phyloP scores from a whole-genome alignment of 2,113 vertebrate species.

The Herpetotheres cachinnans region DNA sequence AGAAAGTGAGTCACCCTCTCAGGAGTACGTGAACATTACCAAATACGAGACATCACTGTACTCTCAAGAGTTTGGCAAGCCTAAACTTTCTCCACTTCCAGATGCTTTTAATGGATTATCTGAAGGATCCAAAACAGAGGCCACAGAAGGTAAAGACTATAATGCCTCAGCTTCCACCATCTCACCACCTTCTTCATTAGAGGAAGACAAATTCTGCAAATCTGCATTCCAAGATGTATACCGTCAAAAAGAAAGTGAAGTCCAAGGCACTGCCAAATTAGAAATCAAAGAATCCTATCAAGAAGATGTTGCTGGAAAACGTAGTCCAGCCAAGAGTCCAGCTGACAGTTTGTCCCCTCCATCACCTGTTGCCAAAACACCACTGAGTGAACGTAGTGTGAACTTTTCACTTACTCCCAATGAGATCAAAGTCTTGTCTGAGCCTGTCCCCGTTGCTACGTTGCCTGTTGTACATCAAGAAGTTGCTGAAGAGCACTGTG shows the following conservation, averaged over 20 bases:
- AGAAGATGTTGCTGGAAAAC: slow-evolving; percentile 58
- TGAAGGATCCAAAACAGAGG: slow-evolving; percentile 86
- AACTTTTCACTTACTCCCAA: slow-evolving; percentile 81
- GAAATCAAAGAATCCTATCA: slow-evolving; percentile 64
- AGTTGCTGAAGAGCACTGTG: slow-evolving; percentile 74
- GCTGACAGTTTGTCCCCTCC: slow-evolving; percentile 69
- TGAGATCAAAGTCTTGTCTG: slow-evolving; percentile 80
- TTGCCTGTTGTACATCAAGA: slow-evolving; percentile 64
- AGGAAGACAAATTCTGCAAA: slow-evolving; percentile 86
- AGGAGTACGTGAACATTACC: slow-evolving; percentile 80
- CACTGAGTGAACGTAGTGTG: slow-evolving; percentile 85
- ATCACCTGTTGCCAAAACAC: slow-evolving; percentile 86
- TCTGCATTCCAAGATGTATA: slow-evolving; percentile 73
- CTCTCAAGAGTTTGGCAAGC: slow-evolving; percentile 76
- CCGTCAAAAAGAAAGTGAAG: slow-evolving; percentile 47
- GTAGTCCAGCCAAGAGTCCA: slow-evolving; percentile 67
- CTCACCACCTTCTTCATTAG: slow-evolving; percentile 88
- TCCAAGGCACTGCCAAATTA: slow-evolving; percentile 19
- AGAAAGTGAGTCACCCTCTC: slow-evolving; percentile 85
- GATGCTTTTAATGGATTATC: slow-evolving; percentile 76
- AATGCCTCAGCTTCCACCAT: slow-evolving; percentile 88
- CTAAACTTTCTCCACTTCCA: slow-evolving; percentile 76
- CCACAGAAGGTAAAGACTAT: slow-evolving; percentile 90
- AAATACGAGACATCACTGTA: slow-evolving; percentile 76
- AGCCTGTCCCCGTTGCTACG: slow-evolving; percentile 72